These are phyloP conservation scores for Drosophila pseudoobscura DNA, from an alignment of 1,140 invertebrate genomes.

Conservation along the genomic window DNA sequence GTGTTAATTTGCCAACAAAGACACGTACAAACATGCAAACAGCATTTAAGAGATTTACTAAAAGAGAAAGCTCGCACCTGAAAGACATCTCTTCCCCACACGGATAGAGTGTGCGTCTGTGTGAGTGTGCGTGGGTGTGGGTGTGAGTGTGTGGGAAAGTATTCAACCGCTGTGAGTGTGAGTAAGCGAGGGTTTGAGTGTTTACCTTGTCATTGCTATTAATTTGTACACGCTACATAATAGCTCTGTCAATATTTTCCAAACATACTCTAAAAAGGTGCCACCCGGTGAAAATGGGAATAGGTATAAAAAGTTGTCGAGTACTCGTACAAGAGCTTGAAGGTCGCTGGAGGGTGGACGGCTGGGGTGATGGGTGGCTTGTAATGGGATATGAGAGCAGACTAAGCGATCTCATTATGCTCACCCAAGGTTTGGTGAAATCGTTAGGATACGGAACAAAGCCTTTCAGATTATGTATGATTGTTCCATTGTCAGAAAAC, in stretches of 20 bases:
- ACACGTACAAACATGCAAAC: slow-evolving; percentile 75
- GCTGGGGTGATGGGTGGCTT: too few species aligned
- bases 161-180: not conserved
- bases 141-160: too few species aligned
- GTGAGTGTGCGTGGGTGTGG: slow-evolving; percentile 3
- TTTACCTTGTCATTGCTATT: slow-evolving; percentile 73
- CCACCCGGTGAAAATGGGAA: slow-evolving; percentile 39
- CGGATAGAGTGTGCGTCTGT: slow-evolving; percentile 16
- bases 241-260: slow-evolving; percentile 75
- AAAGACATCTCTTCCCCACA: slow-evolving; percentile 48
- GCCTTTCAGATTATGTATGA: too few species aligned
- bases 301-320: slow-evolving; percentile 10
- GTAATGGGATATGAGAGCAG: too few species aligned
- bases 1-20: slow-evolving; percentile 80
- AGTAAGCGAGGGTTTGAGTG: slow-evolving; percentile 31
- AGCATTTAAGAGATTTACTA: slow-evolving; percentile 73
- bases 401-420: too few species aligned
- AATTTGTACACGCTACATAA: slow-evolving; percentile 74
- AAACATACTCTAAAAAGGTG: slow-evolving; percentile 67
- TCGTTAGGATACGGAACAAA: too few species aligned
- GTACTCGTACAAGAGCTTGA: too few species aligned
- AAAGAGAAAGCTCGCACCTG: slow-evolving; percentile 51
- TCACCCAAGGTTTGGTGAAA: too few species aligned
- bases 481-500: too few species aligned
- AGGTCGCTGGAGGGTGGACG: not conserved